These are phyloP conservation scores for Molossus alvarezi DNA, from an alignment of 2,797 vertebrate species.

Conservation along the genomic window DNA sequence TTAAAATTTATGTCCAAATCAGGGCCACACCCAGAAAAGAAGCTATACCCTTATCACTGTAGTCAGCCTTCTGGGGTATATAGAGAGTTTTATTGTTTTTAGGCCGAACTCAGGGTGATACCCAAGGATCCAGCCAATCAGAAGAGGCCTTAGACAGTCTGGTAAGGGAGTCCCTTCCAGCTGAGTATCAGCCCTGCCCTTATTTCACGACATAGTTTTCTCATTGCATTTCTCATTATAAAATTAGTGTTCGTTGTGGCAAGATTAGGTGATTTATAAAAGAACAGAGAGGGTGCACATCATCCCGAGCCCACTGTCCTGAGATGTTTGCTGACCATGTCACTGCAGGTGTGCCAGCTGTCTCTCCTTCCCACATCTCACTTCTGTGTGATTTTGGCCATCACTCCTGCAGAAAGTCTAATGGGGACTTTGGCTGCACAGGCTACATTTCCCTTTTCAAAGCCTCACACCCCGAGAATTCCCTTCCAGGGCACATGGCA, in stretches of 20 bases:
- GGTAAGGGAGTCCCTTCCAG: neutral
- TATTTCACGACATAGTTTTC: constrained; percentile 28
- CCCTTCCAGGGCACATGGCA: neutral
- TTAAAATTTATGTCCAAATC: neutral
- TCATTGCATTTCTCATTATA: constrained; percentile 33
- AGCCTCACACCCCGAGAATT: neutral
- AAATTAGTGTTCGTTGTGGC: constrained; percentile 11
- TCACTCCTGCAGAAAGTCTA: neutral
- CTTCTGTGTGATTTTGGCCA: neutral
- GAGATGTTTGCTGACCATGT: neutral
- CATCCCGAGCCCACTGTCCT: neutral
- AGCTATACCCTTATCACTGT: neutral
- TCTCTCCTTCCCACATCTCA: neutral
- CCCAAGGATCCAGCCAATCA: neutral
- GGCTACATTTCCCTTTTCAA: neutral
- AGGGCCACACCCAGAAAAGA: neutral
- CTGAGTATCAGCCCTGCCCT: neutral
- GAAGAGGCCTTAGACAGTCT: neutral
- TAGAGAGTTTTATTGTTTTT: neutral
- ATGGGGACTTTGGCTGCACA: neutral
- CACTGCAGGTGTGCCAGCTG: neutral
- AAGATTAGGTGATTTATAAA: constrained; percentile 43
- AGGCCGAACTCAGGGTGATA: neutral
- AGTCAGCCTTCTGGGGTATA: neutral
- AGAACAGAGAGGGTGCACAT: neutral